Conservation (phyloP, 2,888 invertebrate genomes). For the Psylliodes chrysocephalus region DNA sequence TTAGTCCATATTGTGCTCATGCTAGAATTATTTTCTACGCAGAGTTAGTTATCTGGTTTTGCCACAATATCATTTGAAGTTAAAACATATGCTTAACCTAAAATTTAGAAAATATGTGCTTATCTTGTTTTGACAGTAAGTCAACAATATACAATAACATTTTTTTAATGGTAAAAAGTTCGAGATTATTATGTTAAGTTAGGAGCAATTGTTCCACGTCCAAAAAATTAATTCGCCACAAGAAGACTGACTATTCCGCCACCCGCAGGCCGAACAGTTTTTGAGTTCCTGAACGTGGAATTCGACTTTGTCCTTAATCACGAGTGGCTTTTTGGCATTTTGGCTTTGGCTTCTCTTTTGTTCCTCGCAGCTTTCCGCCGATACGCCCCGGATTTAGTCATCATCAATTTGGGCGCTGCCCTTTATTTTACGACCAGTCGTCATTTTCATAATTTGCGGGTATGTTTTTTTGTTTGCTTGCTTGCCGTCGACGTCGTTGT, state of each 20-base stretch:
- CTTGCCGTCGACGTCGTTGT: too few species aligned
- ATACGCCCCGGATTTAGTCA: conserved; percentile 25
- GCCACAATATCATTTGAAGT: too few species aligned
- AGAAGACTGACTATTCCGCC: conserved; percentile 53
- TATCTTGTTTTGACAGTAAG: too few species aligned
- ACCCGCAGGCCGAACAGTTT: conserved; percentile 57
- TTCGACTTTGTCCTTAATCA: conserved; percentile 54
- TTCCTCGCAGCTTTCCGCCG: conserved; percentile 33
- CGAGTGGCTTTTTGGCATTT: conserved; percentile 8
- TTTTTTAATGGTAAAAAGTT: too few species aligned
- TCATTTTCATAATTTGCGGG: conserved; percentile 27
- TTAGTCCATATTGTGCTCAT: too few species aligned
- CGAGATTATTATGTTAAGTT: too few species aligned
- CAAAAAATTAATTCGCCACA: conserved; percentile 49
- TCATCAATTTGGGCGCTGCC: conserved; percentile 17
- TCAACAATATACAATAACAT: too few species aligned
- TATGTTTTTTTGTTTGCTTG: conserved; percentile 24
- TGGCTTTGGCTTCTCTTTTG: conserved; percentile 18
- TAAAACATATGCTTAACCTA: too few species aligned
- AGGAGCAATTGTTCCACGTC: not conserved
- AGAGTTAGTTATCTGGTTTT: too few species aligned
- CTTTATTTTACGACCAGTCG: conserved; percentile 25
- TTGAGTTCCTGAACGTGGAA: conserved; percentile 45
- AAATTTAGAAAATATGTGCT: too few species aligned
- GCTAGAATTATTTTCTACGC: too few species aligned